Conservation (phyloP, 2,888 invertebrate species). For the Hylaea fasciaria region DNA sequence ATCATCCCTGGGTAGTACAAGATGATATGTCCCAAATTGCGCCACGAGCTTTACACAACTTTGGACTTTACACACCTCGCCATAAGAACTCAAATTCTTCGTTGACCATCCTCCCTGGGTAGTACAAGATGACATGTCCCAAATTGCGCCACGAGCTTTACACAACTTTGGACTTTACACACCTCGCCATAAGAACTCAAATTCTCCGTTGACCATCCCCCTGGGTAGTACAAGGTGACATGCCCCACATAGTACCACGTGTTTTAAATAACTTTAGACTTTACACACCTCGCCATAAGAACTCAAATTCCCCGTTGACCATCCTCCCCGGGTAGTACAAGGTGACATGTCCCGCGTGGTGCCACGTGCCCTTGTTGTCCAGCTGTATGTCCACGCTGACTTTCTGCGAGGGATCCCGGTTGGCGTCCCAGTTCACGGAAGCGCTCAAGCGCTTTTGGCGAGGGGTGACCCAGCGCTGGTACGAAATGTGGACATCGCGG, state of each 20-base stretch:
- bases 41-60: too few species aligned
- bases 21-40: too few species aligned
- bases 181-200: conserved; percentile 85
- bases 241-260: conserved; percentile 87
- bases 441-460: conserved; percentile 87
- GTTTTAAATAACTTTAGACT: conserved; percentile 45
- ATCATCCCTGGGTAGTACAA: conserved; percentile 92
- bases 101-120: conserved; percentile 90
- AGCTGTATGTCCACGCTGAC: conserved; percentile 86
- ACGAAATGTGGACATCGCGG: conserved; percentile 89
- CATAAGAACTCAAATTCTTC: conserved; percentile 87
- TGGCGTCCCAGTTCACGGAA: conserved; percentile 94
- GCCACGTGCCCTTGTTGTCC: conserved; percentile 85
- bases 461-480: conserved; percentile 86
- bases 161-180: too few species aligned
- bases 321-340: conserved; percentile 91
- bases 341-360: conserved; percentile 86
- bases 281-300: conserved; percentile 79
- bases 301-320: conserved; percentile 87
- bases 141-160: too few species aligned
- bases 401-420: conserved; percentile 91
- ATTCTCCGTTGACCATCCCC: conserved; percentile 88
- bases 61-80: conserved; percentile 73
- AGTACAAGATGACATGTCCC: too few species aligned
- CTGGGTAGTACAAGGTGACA: conserved; percentile 89